phyloP scores from a whole-genome alignment of 2,797 vertebrate genomes.

The Tauraco hartlaubi region DNA sequence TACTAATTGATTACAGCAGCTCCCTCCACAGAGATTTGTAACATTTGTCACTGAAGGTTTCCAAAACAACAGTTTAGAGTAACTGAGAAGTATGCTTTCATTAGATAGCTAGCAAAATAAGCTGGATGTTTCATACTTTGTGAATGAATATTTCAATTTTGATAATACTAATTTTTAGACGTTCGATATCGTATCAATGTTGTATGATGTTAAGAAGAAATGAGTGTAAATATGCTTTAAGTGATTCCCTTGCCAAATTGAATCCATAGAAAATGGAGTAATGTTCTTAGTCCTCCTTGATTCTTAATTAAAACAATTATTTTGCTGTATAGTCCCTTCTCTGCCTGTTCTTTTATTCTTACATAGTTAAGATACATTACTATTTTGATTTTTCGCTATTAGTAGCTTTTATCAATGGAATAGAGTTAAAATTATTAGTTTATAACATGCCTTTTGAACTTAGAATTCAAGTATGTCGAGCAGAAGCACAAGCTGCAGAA shows the following conservation, averaged over 20 bases:
- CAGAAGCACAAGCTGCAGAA: background rate
- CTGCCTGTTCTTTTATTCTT: slow-evolving; percentile 39
- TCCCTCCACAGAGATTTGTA: background rate
- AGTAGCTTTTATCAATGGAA: slow-evolving; percentile 71
- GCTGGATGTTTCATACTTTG: background rate
- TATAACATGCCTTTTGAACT: slow-evolving; percentile 66
- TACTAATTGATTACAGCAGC: background rate
- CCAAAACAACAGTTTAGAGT: background rate
- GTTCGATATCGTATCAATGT: background rate
- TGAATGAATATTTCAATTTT: background rate
- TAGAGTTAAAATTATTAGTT: slow-evolving; percentile 65
- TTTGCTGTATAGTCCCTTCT: slow-evolving; percentile 30
- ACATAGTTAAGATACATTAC: slow-evolving; percentile 39
- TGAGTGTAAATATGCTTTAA: background rate
- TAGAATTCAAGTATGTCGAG: slow-evolving; percentile 48
- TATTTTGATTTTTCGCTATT: slow-evolving; percentile 72
- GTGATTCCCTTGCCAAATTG: background rate
- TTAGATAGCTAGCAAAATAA: background rate
- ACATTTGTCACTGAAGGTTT: background rate
- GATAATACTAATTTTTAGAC: background rate
- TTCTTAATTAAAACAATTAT: slow-evolving; percentile 62
- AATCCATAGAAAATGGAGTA: slow-evolving; percentile 30
- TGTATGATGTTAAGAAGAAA: background rate
- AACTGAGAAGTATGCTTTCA: background rate
- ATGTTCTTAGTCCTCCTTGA: background rate